Percentiles rank a stretch among this genome's conserved stretches.
Conservation (phyloP, 2,113 vertebrate genomes). For the Pteronura brasiliensis region DNA sequence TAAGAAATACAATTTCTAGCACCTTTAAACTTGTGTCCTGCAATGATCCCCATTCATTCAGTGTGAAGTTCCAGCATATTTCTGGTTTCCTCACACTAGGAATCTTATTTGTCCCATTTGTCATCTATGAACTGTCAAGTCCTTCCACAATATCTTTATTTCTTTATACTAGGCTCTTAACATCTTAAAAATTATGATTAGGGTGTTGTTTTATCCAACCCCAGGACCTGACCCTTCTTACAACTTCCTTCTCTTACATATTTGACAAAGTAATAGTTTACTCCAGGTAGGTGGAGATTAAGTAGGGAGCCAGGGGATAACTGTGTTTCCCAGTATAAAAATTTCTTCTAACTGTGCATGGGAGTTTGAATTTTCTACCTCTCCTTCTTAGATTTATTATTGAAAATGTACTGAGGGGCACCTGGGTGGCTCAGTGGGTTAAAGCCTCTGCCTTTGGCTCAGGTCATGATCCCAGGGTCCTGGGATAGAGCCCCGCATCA, state of each 20-base stretch:
- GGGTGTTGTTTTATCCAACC: background rate
- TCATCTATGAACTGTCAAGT: background rate
- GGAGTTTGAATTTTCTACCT: background rate
- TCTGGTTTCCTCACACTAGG: background rate
- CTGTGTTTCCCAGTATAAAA: background rate
- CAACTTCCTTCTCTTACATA: background rate
- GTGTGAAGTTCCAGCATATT: background rate
- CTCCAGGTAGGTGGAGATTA: background rate
- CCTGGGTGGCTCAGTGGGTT: no score
- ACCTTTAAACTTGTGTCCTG: background rate
- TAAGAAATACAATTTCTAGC: background rate
- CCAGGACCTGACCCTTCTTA: background rate
- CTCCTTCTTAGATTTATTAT: constrained; percentile 28
- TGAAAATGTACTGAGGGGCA: constrained; percentile 16
- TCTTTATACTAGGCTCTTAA: constrained; percentile 9
- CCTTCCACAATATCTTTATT: background rate
- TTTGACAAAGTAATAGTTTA: background rate
- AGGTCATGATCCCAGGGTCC: no score
- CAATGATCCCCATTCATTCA: background rate
- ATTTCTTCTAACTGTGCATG: constrained; percentile 5
- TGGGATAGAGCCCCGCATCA: no score
- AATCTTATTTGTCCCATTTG: background rate
- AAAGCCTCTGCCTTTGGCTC: no score
- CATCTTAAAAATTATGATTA: background rate
- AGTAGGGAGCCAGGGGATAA: background rate